These are phyloP conservation scores for Solenodon paradoxus DNA, from an alignment of 2,113 vertebrate genomes.

Conservation along the genomic window DNA sequence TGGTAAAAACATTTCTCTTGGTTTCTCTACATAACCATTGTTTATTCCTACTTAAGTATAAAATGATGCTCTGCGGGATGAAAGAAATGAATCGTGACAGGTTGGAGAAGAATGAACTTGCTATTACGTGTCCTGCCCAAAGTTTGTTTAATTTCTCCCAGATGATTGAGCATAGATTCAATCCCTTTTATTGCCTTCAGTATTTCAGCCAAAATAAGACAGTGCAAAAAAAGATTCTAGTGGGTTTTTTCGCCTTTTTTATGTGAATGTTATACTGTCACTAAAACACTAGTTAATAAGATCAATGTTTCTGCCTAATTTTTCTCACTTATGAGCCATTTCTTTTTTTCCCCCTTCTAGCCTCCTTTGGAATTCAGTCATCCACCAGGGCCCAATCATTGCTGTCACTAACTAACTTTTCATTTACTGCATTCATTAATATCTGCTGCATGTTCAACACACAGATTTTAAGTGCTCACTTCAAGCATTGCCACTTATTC, in stretches of 20 bases:
- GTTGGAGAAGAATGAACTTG: constrained; percentile 56
- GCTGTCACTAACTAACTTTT: constrained; percentile 47
- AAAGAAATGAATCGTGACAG: constrained; percentile 39
- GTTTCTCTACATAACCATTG: not conserved
- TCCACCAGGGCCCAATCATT: constrained; percentile 10
- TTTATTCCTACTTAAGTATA: constrained; percentile 34
- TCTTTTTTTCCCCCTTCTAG: not conserved
- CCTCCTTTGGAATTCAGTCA: constrained; percentile 33
- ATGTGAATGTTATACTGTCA: constrained; percentile 36
- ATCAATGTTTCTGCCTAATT: constrained; percentile 46
- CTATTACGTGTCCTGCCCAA: constrained; percentile 33
- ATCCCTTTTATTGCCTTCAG: constrained; percentile 43
- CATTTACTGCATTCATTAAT: constrained; percentile 46
- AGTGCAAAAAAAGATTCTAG: not conserved
- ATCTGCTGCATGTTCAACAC: not conserved
- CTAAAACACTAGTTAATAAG: constrained; percentile 52
- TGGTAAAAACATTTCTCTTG: constrained; percentile 10
- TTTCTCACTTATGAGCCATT: constrained; percentile 55
- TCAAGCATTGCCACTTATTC: constrained; percentile 44
- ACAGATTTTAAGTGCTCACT: constrained; percentile 10
- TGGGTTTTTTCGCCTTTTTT: constrained; percentile 10
- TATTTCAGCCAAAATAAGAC: constrained; percentile 61
- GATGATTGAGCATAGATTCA: constrained; percentile 49
- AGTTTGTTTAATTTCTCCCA: constrained; percentile 50
- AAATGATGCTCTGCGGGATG: constrained; percentile 21